Percentiles rank a stretch among this genome's conserved stretches.
Conservation (phyloP, 2,113 vertebrate species). For the Caranx melampygus region DNA sequence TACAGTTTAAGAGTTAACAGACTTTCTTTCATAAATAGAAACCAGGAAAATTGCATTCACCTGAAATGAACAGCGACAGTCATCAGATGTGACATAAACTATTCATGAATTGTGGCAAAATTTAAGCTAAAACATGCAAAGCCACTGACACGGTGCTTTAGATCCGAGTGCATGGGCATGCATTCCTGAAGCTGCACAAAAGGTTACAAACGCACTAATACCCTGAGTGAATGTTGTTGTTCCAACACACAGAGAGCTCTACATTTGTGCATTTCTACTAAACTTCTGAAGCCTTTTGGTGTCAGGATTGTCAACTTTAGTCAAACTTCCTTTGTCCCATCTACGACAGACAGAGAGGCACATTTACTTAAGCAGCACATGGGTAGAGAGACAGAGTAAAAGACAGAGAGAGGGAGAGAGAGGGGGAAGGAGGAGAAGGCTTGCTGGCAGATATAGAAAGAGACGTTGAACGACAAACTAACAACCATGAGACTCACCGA, state of each 20-base stretch:
- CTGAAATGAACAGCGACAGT: background rate
- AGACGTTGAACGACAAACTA: background rate
- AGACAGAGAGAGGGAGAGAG: background rate
- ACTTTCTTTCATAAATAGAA: background rate
- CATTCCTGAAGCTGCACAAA: slow-evolving; percentile 58
- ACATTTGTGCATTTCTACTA: background rate
- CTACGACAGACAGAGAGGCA: background rate
- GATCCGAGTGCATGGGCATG: background rate
- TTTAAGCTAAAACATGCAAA: background rate
- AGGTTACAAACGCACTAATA: slow-evolving; percentile 48
- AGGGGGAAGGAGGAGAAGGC: background rate
- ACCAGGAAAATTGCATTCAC: background rate
- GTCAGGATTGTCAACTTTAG: slow-evolving; percentile 7
- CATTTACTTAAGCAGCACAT: background rate
- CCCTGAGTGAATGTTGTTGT: background rate
- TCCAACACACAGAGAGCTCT: background rate
- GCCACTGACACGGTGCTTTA: background rate
- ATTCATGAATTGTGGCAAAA: too few species aligned
- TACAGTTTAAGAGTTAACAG: background rate
- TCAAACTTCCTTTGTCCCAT: background rate
- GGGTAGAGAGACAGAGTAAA: background rate
- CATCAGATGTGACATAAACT: too few species aligned
- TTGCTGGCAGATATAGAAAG: background rate
- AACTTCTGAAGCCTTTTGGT: slow-evolving; percentile 1
- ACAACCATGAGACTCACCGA: slow-evolving; percentile 72